Evolutionary conservation across 2,888 invertebrate genomes (phyloP).

Genomic region (Pimpla rufipes): DNA sequence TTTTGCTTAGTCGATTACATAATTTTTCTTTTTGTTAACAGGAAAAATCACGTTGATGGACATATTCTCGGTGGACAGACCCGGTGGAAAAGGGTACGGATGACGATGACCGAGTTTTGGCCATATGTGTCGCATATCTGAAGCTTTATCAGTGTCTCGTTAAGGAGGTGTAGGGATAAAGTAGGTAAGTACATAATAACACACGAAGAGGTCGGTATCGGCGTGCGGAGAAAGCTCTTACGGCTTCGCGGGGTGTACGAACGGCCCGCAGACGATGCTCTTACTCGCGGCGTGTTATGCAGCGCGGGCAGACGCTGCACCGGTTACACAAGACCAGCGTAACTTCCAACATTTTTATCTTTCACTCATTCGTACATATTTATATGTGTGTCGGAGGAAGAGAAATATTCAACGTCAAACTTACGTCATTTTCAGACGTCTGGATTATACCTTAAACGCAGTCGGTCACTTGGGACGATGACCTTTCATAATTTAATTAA

Average conservation of each 20-base stretch:
- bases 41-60: not conserved
- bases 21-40: not conserved
- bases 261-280: constrained; percentile 9
- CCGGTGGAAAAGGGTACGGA: not conserved
- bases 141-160: constrained; percentile 43
- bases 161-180: constrained; percentile 36
- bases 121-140: constrained; percentile 15
- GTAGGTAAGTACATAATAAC: constrained; percentile 53
- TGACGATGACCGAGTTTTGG: constrained; percentile 23
- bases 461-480: not conserved
- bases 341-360: not conserved
- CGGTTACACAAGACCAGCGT: constrained; percentile 49
- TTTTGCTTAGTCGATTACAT: too few relatives aligned
- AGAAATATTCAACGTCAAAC: not conserved
- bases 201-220: constrained; percentile 30
- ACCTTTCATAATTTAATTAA: too few relatives aligned
- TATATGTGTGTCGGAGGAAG: not conserved
- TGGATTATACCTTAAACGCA: not conserved
- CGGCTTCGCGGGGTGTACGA: constrained; percentile 22
- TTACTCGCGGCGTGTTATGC: constrained; percentile 31
- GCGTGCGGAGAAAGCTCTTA: constrained; percentile 54
- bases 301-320: constrained; percentile 49
- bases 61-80: too few relatives aligned
- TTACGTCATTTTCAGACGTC: not conserved
- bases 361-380: not conserved